These are phyloP conservation scores for Caenorhabditis sp. DNA, from an alignment of 2,888 invertebrate genomes.

Conservation along the genomic window DNA sequence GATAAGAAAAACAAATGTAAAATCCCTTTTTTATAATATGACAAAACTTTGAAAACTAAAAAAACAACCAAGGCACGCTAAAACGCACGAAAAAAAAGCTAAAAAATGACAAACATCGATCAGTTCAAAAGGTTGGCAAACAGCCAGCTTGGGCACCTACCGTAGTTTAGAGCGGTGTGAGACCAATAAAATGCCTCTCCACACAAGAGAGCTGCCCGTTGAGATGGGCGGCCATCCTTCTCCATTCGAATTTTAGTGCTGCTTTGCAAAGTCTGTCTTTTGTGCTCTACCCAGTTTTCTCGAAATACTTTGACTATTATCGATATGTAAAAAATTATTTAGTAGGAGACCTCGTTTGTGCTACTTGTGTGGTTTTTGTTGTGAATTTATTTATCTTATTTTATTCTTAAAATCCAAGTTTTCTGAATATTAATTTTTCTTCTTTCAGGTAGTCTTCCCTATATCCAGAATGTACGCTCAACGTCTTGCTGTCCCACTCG, in stretches of 20 bases:
- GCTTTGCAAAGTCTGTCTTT: neutral
- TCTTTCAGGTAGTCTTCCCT: conserved; percentile 48
- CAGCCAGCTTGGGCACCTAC: conserved; percentile 18
- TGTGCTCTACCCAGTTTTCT: neutral
- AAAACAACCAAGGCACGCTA: neutral
- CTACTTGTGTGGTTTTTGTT: neutral
- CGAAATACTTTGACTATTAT: neutral
- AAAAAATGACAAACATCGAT: neutral
- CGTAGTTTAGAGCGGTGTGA: conserved; percentile 32
- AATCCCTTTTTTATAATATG: too few relatives aligned
- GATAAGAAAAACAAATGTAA: too few relatives aligned
- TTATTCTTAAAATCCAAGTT: neutral
- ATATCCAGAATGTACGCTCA: conserved; percentile 65
- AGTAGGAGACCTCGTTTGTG: too few relatives aligned
- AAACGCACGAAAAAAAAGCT: neutral
- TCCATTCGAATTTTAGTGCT: conserved; percentile 6
- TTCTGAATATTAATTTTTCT: conserved; percentile 6
- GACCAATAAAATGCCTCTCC: conserved; percentile 11
- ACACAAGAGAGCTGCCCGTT: conserved; percentile 22
- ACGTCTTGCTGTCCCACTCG: conserved; percentile 66
- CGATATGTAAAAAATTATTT: too few relatives aligned
- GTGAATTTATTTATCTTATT: conserved; percentile 2
- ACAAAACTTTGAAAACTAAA: neutral
- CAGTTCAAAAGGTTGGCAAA: conserved; percentile 10
- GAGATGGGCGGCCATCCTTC: conserved; percentile 34